Evolutionary conservation across 2,113 vertebrate genomes (phyloP), one percentile per base, ranked within the genome.

Genomic region (Chelonoidis abingdonii): DNA sequence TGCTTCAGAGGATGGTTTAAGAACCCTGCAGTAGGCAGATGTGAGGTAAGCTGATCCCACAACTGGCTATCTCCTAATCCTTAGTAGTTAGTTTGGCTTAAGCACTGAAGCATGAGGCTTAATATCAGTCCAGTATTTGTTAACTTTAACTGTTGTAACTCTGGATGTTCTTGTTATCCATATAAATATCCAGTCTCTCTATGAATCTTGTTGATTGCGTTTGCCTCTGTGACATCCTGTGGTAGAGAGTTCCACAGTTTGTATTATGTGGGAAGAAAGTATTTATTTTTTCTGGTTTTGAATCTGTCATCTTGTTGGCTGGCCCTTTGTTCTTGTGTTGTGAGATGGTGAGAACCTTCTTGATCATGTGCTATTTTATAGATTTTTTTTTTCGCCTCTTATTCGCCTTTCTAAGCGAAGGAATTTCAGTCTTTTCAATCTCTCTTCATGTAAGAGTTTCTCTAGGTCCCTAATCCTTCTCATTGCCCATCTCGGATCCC

Each of bases 21-120:
- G 52, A 54, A 86, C 35, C 27, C 83, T 10, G 21, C 65, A 72
- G 93, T 72, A 86, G 92, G 78, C 95, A 94, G 94, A 90, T 95
- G 87, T 80, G 83, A 90, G 79, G 90, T 92, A 95, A 88, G 41
- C 93, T 4, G 0, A 27, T 84, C 72, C 31, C 83, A 22, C 17
- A 50, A 27, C 56, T 47, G 80, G 35, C 87, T 95, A 94, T 44
- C 62, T 88, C 81, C 87, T 97, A 96, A 97, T 97, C 96, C 86
- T 87, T 88, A 44, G 72, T 95, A 95, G 92, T 94, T 93, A 1
- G 96, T 78, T 97, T 92, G 92, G 87, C 22, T 94, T 97, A 97
- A 97, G 89, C 94, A 79, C 83, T 5, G 1, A 91, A 96, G 92
- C 27, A 0, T 57, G 87, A 96, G 93, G 84, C 94, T 97, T 97